These are phyloP conservation scores for Brachyrhaphis roseni DNA, from an alignment of 2,797 vertebrate species.

Conservation along the genomic window DNA sequence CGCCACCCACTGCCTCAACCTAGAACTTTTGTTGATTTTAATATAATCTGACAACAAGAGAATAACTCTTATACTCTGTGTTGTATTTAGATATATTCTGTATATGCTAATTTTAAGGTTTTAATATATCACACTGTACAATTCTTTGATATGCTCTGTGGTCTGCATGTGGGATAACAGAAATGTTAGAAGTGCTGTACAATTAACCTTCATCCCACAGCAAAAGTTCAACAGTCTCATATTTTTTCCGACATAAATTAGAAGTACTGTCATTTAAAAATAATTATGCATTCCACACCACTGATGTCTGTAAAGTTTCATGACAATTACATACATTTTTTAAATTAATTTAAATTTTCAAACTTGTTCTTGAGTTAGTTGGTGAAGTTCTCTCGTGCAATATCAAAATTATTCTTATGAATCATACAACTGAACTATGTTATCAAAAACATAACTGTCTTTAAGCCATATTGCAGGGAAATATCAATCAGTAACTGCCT, in stretches of 20 bases:
- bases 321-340: constrained; percentile 27
- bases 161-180: constrained; percentile 64
- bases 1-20: constrained; percentile 60
- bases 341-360: not conserved
- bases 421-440: constrained; percentile 23
- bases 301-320: constrained; percentile 47
- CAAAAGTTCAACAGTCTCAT: constrained; percentile 44
- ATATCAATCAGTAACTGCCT: constrained; percentile 33
- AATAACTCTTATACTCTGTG: constrained; percentile 54
- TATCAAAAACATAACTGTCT: constrained; percentile 34
- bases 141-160: constrained; percentile 70
- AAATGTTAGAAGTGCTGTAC: constrained; percentile 70
- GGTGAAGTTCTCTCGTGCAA: constrained; percentile 49
- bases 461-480: constrained; percentile 53
- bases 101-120: constrained; percentile 63
- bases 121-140: constrained; percentile 67
- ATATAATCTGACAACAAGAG: constrained; percentile 63
- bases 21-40: constrained; percentile 50
- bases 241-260: constrained; percentile 9
- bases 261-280: constrained; percentile 35
- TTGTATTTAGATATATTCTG: constrained; percentile 65
- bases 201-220: constrained; percentile 47
- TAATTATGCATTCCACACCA: constrained; percentile 47
- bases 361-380: constrained; percentile 23
- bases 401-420: constrained; percentile 38